Percentiles rank a stretch among this genome's conserved stretches.
These are phyloP conservation scores for Aphyosemion australe DNA, from an alignment of 2,113 vertebrate genomes.

Conservation along the genomic window DNA sequence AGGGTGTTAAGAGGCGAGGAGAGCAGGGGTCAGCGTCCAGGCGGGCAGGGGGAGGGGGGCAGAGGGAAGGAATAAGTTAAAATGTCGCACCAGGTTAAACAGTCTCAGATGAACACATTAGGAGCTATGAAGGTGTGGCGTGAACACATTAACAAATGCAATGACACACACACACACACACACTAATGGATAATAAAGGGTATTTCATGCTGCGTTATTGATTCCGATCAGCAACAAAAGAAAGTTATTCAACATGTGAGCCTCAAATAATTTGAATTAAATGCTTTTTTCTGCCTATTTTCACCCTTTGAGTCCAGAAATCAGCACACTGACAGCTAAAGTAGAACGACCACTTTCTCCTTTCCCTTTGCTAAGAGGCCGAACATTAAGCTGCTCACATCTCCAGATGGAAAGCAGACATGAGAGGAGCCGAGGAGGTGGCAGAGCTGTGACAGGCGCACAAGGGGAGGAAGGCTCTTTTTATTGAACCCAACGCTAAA, in stretches of 20 bases:
- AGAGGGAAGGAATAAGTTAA: conserved; percentile 79
- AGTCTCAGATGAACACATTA: conserved; percentile 66
- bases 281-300: not conserved
- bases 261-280: no score
- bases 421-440: conserved; percentile 31
- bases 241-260: no score
- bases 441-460: conserved; percentile 27
- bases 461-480: conserved; percentile 43
- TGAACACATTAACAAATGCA: conserved; percentile 52
- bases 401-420: conserved; percentile 68
- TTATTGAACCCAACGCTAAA: conserved; percentile 65
- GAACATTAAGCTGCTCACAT: conserved; percentile 23
- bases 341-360: conserved; percentile 20
- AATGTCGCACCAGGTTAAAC: conserved; percentile 69
- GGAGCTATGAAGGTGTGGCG: conserved; percentile 37
- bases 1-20: conserved; percentile 76
- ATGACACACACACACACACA: conserved; percentile 8
- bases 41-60: conserved; percentile 64
- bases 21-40: conserved; percentile 79
- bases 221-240: no score
- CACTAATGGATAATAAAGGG: no score
- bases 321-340: conserved; percentile 24
- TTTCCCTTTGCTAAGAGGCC: conserved; percentile 30
- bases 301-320: not conserved
- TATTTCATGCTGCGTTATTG: no score